Conservation (phyloP, 2,113 vertebrate species). For the Etia nguti region DNA sequence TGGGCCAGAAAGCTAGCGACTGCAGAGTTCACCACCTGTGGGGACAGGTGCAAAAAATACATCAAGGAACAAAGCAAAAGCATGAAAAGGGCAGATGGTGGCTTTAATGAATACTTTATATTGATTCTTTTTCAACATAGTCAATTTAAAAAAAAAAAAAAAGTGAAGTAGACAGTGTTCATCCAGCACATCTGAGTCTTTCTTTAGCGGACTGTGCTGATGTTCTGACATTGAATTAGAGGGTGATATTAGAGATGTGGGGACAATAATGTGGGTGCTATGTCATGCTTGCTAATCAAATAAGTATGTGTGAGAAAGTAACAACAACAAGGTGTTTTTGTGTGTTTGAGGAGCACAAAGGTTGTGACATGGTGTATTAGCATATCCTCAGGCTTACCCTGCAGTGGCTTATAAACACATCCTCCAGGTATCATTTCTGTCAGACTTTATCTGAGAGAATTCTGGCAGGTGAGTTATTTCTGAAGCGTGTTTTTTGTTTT, state of each 20-base stretch:
- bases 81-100: neutral
- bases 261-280: neutral
- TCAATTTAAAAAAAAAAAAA: no score
- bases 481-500: neutral
- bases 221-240: constrained; percentile 5
- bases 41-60: neutral
- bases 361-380: neutral
- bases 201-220: neutral
- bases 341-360: constrained; percentile 9
- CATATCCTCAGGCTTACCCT: neutral
- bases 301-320: constrained; percentile 5
- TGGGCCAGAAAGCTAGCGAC: no score
- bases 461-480: neutral
- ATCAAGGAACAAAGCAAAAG: neutral
- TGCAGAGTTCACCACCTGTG: neutral
- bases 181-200: neutral
- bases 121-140: neutral
- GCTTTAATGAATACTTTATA: neutral
- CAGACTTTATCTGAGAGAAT: neutral
- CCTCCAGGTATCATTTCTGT: neutral
- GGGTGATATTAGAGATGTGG: constrained; percentile 29
- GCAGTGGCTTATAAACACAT: neutral
- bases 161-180: neutral
- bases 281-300: neutral
- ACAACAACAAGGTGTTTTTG: constrained; percentile 7